A percentile compares a stretch with the other conserved stretches of the same genome.
These are phyloP conservation scores for Sebastes kiyomatsui DNA, from an alignment of 2,797 vertebrate genomes.

Conservation along the genomic window DNA sequence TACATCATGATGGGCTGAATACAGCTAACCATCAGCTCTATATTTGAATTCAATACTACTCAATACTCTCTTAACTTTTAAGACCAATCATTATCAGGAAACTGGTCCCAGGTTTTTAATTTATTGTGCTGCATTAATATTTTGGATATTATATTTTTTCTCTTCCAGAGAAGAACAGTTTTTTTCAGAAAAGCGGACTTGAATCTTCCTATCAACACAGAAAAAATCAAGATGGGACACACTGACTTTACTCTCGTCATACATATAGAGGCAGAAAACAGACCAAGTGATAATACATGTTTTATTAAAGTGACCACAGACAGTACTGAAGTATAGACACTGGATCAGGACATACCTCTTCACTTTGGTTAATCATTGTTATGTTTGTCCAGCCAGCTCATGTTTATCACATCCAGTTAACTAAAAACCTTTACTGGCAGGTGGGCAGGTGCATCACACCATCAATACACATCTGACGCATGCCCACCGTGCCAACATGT, in stretches of 20 bases:
- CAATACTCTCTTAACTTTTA: too few species aligned
- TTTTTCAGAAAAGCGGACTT: background rate
- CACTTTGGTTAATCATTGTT: background rate
- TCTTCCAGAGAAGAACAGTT: background rate
- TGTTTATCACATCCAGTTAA: background rate
- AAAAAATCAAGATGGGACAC: background rate
- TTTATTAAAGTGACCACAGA: background rate
- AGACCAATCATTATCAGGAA: background rate
- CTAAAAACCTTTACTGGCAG: background rate
- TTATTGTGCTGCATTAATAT: background rate
- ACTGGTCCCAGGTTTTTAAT: background rate
- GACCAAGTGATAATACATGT: background rate
- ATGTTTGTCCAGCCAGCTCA: background rate
- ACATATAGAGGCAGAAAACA: background rate
- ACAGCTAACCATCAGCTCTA: rapidly evolving
- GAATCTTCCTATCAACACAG: background rate
- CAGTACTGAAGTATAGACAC: background rate
- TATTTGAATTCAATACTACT: rapidly evolving
- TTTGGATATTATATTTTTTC: background rate
- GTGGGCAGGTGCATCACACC: conserved; percentile 39
- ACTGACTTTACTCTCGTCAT: background rate
- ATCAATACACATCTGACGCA: conserved; percentile 13
- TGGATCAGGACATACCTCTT: background rate
- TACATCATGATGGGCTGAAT: rapidly evolving
- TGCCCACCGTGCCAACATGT: rapidly evolving